Percentiles rank a stretch among this genome's conserved stretches.
Evolutionary conservation across 92 coral and sea anemone genomes (phyloP).

Genomic region (Diadumene lineata): DNA sequence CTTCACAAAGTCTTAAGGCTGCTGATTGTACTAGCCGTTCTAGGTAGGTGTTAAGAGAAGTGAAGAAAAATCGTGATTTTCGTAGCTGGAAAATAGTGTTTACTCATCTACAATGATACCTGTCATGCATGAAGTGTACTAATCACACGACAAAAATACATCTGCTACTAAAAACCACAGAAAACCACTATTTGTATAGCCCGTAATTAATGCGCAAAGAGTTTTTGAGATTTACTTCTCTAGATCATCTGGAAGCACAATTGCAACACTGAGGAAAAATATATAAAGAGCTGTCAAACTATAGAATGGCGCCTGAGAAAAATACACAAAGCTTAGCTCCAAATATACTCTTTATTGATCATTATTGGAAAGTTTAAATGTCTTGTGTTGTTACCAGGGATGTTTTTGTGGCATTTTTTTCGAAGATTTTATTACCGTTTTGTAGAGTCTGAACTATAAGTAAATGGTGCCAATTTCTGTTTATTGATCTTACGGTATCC

Average conservation of each 20-base stretch:
- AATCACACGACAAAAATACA: neutral
- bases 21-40: constrained; percentile 11
- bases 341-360: too few relatives aligned
- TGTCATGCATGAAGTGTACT: neutral
- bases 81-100: constrained; percentile 9
- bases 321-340: neutral
- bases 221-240: neutral
- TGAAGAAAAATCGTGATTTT: constrained; percentile 1
- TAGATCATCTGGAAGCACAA: neutral
- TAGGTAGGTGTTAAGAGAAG: constrained; percentile 13
- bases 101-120: constrained; percentile 11
- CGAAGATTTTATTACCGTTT: neutral
- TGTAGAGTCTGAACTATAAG: too few relatives aligned
- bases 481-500: neutral
- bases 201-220: neutral
- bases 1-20: constrained; percentile 19
- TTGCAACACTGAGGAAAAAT: neutral
- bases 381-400: too few relatives aligned
- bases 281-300: neutral
- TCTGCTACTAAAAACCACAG: neutral
- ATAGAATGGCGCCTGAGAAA: neutral
- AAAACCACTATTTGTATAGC: too few relatives aligned
- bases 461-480: neutral
- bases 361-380: too few relatives aligned
- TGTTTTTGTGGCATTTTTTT: too few relatives aligned